These are phyloP conservation scores for Cotesia glomerata DNA, from an alignment of 1,140 invertebrate species.

Conservation along the genomic window DNA sequence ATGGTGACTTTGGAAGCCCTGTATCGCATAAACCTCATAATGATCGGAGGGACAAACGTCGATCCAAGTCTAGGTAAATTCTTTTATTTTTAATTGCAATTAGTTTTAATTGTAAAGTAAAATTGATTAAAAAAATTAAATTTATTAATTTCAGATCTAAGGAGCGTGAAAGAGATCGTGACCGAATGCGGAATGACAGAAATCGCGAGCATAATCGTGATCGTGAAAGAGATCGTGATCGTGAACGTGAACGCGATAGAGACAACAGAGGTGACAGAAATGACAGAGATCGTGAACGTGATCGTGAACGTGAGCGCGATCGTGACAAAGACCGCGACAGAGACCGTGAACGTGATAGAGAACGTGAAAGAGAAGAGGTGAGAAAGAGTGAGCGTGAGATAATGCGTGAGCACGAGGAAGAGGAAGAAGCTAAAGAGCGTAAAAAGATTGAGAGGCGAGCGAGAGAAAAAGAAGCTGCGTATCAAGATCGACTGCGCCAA, in stretches of 20 bases:
- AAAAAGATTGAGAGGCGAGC: constrained; percentile 89
- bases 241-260: constrained; percentile 50
- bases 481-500: constrained; percentile 83
- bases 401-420: constrained; percentile 82
- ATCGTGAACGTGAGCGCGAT: constrained; percentile 40
- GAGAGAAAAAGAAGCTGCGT: constrained; percentile 91
- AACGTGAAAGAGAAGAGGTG: constrained; percentile 61
- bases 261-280: constrained; percentile 39
- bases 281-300: constrained; percentile 46
- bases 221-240: constrained; percentile 50
- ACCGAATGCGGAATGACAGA: constrained; percentile 52
- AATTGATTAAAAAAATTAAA: background rate
- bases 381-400: constrained; percentile 69
- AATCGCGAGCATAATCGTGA: constrained; percentile 60
- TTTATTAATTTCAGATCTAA: constrained; percentile 42
- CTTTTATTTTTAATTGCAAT: background rate
- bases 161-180: constrained; percentile 62
- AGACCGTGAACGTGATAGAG: constrained; percentile 53
- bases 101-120: background rate
- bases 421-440: constrained; percentile 89
- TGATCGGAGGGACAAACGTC: constrained; percentile 57
- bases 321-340: constrained; percentile 44
- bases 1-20: constrained; percentile 59
- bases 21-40: constrained; percentile 52
- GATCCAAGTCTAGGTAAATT: constrained; percentile 63